Percentiles rank a stretch among this genome's conserved stretches.
phyloP scores from a whole-genome alignment of 2,888 invertebrate species.

The Tipula vernalis region DNA sequence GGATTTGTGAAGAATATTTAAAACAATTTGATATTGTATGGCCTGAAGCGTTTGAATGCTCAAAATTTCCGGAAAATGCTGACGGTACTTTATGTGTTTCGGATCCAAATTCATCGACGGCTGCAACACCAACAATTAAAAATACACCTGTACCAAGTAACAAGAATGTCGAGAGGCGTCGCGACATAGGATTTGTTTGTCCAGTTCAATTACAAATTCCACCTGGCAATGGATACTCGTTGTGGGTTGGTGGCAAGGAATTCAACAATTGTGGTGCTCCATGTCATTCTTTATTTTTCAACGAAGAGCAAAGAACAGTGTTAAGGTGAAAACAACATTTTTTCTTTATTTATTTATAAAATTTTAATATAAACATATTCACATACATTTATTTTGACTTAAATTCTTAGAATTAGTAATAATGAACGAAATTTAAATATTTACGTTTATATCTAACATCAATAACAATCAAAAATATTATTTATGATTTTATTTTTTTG shows the following conservation, averaged over 20 bases:
- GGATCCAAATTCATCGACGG: slow-evolving; percentile 53
- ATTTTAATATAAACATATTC: background rate
- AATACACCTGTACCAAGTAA: slow-evolving; percentile 15
- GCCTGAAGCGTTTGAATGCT: slow-evolving; percentile 83
- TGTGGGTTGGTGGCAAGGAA: slow-evolving; percentile 68
- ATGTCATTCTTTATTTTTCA: slow-evolving; percentile 88
- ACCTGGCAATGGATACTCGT: slow-evolving; percentile 63
- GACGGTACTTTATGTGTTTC: slow-evolving; percentile 64
- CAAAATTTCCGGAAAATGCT: slow-evolving; percentile 65
- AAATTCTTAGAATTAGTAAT: background rate
- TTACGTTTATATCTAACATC: background rate
- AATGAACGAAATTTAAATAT: background rate
- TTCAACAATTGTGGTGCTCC: slow-evolving; percentile 74
- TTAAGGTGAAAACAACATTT: slow-evolving; percentile 39
- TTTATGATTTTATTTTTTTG: background rate
- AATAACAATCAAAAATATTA: slow-evolving; percentile 6
- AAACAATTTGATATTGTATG: slow-evolving; percentile 73
- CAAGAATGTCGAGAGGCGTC: slow-evolving; percentile 22
- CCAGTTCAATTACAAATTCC: slow-evolving; percentile 77
- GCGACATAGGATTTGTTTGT: slow-evolving; percentile 75
- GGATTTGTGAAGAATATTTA: slow-evolving; percentile 78
- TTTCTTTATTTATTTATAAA: background rate
- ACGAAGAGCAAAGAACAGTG: slow-evolving; percentile 64
- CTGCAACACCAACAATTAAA: slow-evolving; percentile 38
- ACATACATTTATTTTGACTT: background rate